Percentiles rank a stretch among this genome's conserved stretches.
These are phyloP conservation scores for Ceryle rudis DNA, from an alignment of 2,797 vertebrate genomes.

Conservation along the genomic window DNA sequence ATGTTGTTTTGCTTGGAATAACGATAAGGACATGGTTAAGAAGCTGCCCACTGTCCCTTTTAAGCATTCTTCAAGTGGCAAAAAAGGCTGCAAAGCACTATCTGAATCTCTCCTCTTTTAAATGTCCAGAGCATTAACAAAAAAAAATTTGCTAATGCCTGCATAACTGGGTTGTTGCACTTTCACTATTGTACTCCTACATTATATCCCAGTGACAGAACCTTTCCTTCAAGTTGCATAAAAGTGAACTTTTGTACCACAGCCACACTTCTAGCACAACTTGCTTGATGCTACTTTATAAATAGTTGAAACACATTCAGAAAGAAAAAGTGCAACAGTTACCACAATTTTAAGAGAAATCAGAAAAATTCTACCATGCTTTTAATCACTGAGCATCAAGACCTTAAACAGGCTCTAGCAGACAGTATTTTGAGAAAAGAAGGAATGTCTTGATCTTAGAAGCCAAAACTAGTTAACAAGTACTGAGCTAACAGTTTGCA, in stretches of 20 bases:
- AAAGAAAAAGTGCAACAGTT: background rate
- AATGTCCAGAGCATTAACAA: background rate
- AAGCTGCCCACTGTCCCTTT: background rate
- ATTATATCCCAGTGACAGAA: background rate
- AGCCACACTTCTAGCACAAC: background rate
- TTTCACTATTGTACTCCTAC: background rate
- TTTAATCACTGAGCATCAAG: background rate
- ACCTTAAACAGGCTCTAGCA: background rate
- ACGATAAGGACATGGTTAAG: fast-evolving
- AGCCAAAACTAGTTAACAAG: background rate
- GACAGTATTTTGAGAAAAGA: background rate
- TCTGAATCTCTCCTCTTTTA: background rate
- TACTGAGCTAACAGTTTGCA: background rate
- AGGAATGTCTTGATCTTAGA: background rate
- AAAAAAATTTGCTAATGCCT: background rate
- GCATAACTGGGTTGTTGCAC: background rate
- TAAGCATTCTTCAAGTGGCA: background rate
- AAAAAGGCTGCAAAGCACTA: background rate
- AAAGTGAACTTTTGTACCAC: background rate
- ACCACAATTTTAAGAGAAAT: background rate
- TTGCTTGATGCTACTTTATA: background rate
- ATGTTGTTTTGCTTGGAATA: background rate
- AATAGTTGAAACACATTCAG: background rate
- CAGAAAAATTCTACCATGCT: background rate
- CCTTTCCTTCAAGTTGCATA: background rate